phyloP scores from a whole-genome alignment of 2,797 vertebrate species.

The Ctenosaura bakeri region DNA sequence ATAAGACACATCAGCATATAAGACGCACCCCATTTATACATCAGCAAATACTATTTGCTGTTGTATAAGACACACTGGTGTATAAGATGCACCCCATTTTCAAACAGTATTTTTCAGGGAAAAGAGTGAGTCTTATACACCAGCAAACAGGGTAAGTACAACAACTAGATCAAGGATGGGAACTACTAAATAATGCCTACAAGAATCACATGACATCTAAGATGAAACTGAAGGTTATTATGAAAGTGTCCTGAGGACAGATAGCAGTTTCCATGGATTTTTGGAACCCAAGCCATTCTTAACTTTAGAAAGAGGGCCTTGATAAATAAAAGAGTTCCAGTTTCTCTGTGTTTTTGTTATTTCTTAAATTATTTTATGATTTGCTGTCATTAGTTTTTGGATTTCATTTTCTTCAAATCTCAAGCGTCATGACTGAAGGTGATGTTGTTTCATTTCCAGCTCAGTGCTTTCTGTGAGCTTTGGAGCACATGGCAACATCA shows the following conservation, averaged over 20 bases:
- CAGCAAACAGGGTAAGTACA: too few relatives aligned
- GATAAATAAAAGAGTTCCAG: not conserved
- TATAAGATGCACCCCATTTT: too few relatives aligned
- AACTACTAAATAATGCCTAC: too few relatives aligned
- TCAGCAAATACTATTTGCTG: too few relatives aligned
- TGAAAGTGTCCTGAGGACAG: not conserved
- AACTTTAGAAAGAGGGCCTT: not conserved
- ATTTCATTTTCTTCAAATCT: not conserved
- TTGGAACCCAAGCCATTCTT: not conserved
- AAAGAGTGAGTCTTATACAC: too few relatives aligned
- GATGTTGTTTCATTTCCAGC: not conserved
- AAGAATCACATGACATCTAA: too few relatives aligned
- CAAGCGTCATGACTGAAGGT: not conserved
- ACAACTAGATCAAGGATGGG: too few relatives aligned
- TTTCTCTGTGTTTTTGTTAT: not conserved
- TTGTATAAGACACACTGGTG: too few relatives aligned
- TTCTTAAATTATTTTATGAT: not conserved
- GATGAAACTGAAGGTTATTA: not conserved
- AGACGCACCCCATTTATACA: too few relatives aligned
- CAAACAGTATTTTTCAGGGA: too few relatives aligned
- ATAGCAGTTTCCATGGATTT: not conserved
- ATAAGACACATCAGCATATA: too few relatives aligned
- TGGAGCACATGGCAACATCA: not conserved
- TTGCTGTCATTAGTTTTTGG: not conserved
- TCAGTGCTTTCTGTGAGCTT: not conserved